Percentiles rank a stretch among this genome's conserved stretches.
phyloP scores from a whole-genome alignment of 2,797 vertebrate genomes.

The Hirundo rustica region DNA sequence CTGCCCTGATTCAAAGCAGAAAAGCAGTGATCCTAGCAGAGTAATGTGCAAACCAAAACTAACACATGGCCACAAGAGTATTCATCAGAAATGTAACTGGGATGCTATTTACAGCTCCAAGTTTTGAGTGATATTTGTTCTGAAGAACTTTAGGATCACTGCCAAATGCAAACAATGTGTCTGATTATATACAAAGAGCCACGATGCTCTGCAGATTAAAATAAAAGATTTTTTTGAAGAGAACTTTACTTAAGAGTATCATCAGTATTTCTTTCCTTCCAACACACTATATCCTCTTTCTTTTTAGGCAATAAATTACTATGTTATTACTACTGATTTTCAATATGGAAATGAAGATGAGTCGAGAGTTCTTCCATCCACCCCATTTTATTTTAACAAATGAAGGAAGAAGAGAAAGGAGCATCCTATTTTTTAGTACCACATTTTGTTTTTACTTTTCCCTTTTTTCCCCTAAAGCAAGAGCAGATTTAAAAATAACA shows the following conservation, averaged over 20 bases:
- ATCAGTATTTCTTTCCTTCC: not conserved
- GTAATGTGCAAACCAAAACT: not conserved
- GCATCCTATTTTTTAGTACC: not conserved
- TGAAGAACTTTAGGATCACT: not conserved
- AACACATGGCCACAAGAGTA: fast-evolving
- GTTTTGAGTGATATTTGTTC: not conserved
- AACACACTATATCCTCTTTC: not conserved
- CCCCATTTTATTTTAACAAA: not conserved
- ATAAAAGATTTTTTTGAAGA: not conserved
- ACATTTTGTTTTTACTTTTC: not conserved
- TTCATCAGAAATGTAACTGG: not conserved
- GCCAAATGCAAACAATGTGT: not conserved
- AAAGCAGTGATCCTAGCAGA: not conserved
- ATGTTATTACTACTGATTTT: not conserved
- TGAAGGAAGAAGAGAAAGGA: not conserved
- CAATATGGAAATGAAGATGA: not conserved
- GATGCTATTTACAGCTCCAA: not conserved
- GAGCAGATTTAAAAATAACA: not conserved
- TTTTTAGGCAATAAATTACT: not conserved
- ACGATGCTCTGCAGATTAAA: not conserved
- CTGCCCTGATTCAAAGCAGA: not conserved
- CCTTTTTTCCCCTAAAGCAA: not conserved
- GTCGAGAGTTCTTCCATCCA: not conserved
- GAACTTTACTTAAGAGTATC: not conserved
- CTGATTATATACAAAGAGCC: not conserved